Base-by-base conservation (phyloP, 2,888 invertebrate genomes). In the Pachydiplax longipennis region DNA sequence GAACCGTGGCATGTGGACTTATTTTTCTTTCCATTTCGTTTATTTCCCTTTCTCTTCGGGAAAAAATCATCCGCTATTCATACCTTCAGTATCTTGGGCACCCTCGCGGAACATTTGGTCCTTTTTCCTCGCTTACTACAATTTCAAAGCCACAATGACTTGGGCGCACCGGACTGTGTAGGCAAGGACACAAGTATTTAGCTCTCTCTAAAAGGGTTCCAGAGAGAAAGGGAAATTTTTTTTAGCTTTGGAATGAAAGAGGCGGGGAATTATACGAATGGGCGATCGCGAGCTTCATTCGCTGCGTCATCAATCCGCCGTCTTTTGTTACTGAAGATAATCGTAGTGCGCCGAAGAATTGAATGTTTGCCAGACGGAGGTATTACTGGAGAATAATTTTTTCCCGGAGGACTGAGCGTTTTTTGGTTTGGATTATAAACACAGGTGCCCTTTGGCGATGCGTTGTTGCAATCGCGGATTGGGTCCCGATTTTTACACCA, bases 121-220 rank as follows among this genome's bases (percentile, higher is more conserved):
- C 22, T 58, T 58, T 58, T 83, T 35, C 58, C 13, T 25, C 18
- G 31, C 37, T 44, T 15, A 22, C 35, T 61, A 35, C 83, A 25
- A 48, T 83, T 61, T 83, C 58, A 58, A 58, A 58, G 31, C 73
- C 35, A 83, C 83, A 83, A 73, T 83, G 83, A 58, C 31, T 58
- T 83, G 53, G 35, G 83, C 22, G 58, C 37, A 18, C 35, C 18
- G 83, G 58, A 83, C 35, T 15, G 58, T 83, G 53, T 83, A 61
- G 18, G 12, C 83, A 1, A 35, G 31, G 83, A 58, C 22, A 53
- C 31, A 5, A 25, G 73, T 73, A 73, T 73, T 73, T 73, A 73
- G 73, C 73, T 31, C 73, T 73, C 31, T 44, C 44, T 44, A 73
- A 73, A 73, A 25, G 31, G 25, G 25, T n/a, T 8, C 65, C n/a